These are phyloP conservation scores for Heliconius sara DNA, from an alignment of 2,888 invertebrate genomes.

Conservation along the genomic window DNA sequence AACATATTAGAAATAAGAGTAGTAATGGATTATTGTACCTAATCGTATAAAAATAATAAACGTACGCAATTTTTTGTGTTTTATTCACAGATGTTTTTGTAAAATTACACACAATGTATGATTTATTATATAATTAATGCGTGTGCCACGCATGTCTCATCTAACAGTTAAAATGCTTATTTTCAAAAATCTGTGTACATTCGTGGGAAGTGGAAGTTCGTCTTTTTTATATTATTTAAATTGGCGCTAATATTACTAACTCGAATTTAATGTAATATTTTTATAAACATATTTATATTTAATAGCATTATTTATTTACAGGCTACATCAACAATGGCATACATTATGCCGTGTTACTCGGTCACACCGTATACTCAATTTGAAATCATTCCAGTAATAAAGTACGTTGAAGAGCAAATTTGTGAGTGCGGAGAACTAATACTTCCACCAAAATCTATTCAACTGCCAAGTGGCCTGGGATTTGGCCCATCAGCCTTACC, in stretches of 20 bases:
- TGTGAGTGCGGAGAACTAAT: constrained; percentile 30
- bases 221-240: too few relatives aligned
- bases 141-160: too few relatives aligned
- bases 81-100: too few relatives aligned
- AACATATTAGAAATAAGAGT: not conserved
- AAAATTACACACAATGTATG: too few relatives aligned
- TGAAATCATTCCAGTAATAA: constrained; percentile 16
- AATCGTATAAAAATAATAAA: too few relatives aligned
- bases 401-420: constrained; percentile 4
- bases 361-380: constrained; percentile 5
- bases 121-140: too few relatives aligned
- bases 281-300: not conserved
- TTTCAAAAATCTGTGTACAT: too few relatives aligned
- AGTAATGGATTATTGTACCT: not conserved
- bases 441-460: constrained; percentile 41
- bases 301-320: not conserved
- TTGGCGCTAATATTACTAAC: too few relatives aligned
- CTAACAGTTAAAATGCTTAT: too few relatives aligned
- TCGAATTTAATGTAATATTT: not conserved
- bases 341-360: not conserved
- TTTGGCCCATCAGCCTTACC: constrained; percentile 42
- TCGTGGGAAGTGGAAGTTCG: too few relatives aligned
- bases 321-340: not conserved
- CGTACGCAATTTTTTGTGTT: too few relatives aligned
- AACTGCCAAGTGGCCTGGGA: constrained; percentile 46